Evolutionary conservation across 1,140 invertebrate species (phyloP), one percentile per base, ranked within the genome.

Genomic region (Cotesia typhae): DNA sequence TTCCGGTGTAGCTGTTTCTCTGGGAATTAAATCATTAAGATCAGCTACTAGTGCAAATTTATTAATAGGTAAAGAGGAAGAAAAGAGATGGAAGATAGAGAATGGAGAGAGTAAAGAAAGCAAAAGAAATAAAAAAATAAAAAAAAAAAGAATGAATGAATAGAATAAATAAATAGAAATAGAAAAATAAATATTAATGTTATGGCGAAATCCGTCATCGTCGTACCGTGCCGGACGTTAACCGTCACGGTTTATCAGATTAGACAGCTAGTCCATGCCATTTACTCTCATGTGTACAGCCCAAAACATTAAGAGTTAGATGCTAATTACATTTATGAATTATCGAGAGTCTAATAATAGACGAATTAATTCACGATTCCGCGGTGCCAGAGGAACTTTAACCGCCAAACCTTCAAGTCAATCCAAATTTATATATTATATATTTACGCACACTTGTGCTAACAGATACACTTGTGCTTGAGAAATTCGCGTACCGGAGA

Each of bases 1-100:
- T 80, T 82, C 81, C 80, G 80, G 78, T 79, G 70, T 72, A 10
- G 55, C 12, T 74, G 66, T 73, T 68, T 55, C 57, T 68, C 66
- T 28, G 36, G 68, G 35, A 77, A 76, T 79, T 79, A 76, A 72
- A 75, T 70, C 17, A 70, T 73, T 64, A 37, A 57, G 35, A 64
- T 67, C 69, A 63, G 47, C 65, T 36, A 41, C 65, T 36, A 41
- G 12, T 51, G 57, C 57, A 47, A 57, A 61, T 28, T 51, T 72
- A 59, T 35, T 28, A 55, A 57, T 74, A 53, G 47, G 17, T 14
- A 51, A 60, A 17, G 52, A 47, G 20, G 47, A 63, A 53, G 41
- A 59, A 59, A 74, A 71, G 74, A 77, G 71, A 67, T 57, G 57
- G 57, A 63, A 74, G 52, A 74, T 67, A 59, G 71, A 73, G 67